Conservation (phyloP, 2,113 vertebrate species). For the Platysteira castanea region DNA sequence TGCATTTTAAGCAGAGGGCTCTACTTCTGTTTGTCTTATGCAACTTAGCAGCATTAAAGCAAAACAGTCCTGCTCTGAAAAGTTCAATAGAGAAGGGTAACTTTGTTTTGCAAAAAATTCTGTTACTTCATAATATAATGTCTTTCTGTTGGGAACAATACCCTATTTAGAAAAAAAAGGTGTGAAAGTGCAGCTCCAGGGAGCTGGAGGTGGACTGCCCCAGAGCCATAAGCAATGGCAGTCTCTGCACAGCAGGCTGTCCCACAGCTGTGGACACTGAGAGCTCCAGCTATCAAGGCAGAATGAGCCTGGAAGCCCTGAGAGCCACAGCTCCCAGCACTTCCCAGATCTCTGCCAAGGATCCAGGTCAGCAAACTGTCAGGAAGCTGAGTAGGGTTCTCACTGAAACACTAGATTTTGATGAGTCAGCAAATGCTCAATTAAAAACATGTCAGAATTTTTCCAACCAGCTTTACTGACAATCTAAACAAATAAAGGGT, state of each 20-base stretch:
- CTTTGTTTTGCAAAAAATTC: not conserved
- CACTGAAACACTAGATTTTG: conserved; percentile 27
- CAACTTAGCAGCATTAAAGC: not conserved
- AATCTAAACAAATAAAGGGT: conserved; percentile 43
- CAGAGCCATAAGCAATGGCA: not conserved
- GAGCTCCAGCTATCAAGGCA: not conserved
- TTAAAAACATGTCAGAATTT: conserved; percentile 34
- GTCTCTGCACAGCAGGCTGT: not conserved
- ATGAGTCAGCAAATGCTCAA: conserved; percentile 45
- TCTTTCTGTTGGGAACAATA: not conserved
- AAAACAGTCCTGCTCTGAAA: not conserved
- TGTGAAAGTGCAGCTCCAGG: not conserved
- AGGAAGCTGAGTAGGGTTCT: conserved; percentile 39
- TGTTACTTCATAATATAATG: not conserved
- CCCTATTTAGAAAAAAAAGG: not conserved
- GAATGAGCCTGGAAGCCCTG: conserved; percentile 1
- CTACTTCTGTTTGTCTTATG: not conserved
- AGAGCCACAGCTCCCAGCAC: not conserved
- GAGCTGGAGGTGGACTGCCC: not conserved
- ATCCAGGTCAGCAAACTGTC: conserved; percentile 44
- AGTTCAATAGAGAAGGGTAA: not conserved
- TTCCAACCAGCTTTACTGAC: conserved; percentile 3
- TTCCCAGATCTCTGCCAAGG: conserved; percentile 52
- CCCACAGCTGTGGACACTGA: not conserved
- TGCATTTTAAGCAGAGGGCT: not conserved